phyloP scores from a whole-genome alignment of 2,888 invertebrate genomes.

The Lacanobia wlatinum region DNA sequence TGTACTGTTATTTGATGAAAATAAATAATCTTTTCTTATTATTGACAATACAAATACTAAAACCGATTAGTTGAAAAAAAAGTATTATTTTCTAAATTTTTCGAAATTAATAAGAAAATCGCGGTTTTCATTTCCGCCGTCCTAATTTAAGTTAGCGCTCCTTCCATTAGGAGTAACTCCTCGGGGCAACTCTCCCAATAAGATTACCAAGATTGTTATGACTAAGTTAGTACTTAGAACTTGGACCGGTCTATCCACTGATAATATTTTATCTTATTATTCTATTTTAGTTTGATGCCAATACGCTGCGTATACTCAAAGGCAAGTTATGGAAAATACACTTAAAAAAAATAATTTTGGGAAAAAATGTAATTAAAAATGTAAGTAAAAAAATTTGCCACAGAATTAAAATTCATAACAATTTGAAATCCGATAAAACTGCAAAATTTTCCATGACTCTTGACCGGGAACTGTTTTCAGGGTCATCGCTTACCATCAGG shows the following conservation, averaged over 20 bases:
- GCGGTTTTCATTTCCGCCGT: slow-evolving; percentile 30
- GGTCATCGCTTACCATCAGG: too few species aligned
- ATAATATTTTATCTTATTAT: slow-evolving; percentile 9
- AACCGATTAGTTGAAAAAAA: not conserved
- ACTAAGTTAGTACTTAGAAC: slow-evolving; percentile 40
- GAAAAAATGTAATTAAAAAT: not conserved
- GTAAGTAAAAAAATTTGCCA: too few species aligned
- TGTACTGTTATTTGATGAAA: too few species aligned
- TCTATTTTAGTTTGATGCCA: not conserved
- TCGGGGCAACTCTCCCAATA: slow-evolving; percentile 33
- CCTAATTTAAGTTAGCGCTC: slow-evolving; percentile 36
- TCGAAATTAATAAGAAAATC: slow-evolving; percentile 25
- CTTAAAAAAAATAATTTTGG: not conserved
- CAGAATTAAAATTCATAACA: too few species aligned
- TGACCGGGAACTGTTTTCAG: too few species aligned
- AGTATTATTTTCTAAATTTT: slow-evolving; percentile 6
- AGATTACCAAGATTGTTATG: slow-evolving; percentile 51
- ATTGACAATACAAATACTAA: too few species aligned
- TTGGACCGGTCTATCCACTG: not conserved
- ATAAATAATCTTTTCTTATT: too few species aligned
- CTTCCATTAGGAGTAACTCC: slow-evolving; percentile 36
- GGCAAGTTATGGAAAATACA: not conserved
- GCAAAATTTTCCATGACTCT: too few species aligned
- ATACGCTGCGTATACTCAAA: not conserved
- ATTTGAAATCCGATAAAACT: too few species aligned